Evolutionary conservation across 2,113 vertebrate species (phyloP), one percentile per base, ranked within the genome.

Genomic region (Isichthys henryi): DNA sequence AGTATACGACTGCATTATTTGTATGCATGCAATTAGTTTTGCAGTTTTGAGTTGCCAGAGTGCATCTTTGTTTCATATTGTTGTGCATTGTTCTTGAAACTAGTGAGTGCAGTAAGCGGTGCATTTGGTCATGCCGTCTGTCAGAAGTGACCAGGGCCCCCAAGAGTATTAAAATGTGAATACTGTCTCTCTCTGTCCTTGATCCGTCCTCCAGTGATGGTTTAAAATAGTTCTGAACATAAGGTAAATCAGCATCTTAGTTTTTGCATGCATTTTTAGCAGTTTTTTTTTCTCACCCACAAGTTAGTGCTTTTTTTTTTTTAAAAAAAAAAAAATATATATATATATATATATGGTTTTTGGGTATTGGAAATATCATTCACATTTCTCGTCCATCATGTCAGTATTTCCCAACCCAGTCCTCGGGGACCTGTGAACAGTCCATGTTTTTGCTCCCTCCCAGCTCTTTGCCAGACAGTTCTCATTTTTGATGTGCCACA

Each of bases 201-300:
- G 74, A 88, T 80, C 82, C 46, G 53, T 86, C 27, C 87, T 86
- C 43, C 27, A 87, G 27, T 90, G 39, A 82, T 88, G 86, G 88
- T 82, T 88, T 83, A 21, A 84, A 83, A 21, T 88, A 39, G 43
- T 56, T 90, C 88, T 88, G 88, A 23, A 89, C 56, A n/a, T 53
- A 89, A 88, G 88, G 89, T 91, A 88, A 52, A 70, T 50, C 74
- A 80, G 23, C 62, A 53, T 87, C 39, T 87, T 87, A 91, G 86
- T 70, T 90, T 92, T 91, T 97, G 96, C 97, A 97, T 97, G 96
- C 94, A 93, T 93, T 95, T 94, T 94, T 94, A 94, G 92, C 94
- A 92, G 91, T 95, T 91, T 96, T 89, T 90, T 88, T 88, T 27
- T 43, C 88, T 90, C 91, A 62, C 91, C 94, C 92, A 23, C 91